Evolutionary conservation across 2,113 vertebrate genomes (phyloP).

Genomic region (Strix aluco): DNA sequence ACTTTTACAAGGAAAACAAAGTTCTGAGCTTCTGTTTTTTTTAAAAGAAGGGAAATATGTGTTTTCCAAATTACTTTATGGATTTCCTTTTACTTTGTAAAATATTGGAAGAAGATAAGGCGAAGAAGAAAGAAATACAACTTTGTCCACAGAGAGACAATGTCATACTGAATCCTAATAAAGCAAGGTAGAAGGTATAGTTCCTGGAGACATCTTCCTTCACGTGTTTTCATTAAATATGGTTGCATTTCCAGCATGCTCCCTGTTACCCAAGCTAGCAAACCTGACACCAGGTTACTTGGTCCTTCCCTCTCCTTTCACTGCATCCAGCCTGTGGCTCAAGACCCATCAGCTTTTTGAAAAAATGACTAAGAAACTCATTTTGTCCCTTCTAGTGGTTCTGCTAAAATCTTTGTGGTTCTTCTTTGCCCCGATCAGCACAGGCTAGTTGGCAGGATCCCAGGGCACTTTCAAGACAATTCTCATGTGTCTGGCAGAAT

Average conservation of each 20-base stretch:
- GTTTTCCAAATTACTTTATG: neutral
- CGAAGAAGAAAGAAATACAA: neutral
- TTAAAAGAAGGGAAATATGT: neutral
- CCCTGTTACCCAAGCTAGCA: neutral
- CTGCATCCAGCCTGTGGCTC: neutral
- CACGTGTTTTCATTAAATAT: neutral
- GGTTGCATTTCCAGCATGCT: neutral
- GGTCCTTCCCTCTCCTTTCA: neutral
- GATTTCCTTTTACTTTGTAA: neutral
- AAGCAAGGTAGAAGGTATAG: neutral
- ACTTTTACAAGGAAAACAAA: neutral
- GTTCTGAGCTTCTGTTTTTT: neutral
- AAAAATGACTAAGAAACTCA: neutral
- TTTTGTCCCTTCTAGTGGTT: neutral
- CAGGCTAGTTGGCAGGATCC: neutral
- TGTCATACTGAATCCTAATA: neutral
- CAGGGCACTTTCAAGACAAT: neutral
- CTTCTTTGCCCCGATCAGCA: neutral
- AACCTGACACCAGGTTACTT: neutral
- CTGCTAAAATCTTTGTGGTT: neutral
- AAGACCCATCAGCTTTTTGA: neutral
- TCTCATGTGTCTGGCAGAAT: neutral
- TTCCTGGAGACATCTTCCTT: neutral
- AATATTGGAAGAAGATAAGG: neutral
- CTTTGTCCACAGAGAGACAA: neutral